Conservation (phyloP, 2,113 vertebrate species). For the Cryptomyrus ogoouensis region DNA sequence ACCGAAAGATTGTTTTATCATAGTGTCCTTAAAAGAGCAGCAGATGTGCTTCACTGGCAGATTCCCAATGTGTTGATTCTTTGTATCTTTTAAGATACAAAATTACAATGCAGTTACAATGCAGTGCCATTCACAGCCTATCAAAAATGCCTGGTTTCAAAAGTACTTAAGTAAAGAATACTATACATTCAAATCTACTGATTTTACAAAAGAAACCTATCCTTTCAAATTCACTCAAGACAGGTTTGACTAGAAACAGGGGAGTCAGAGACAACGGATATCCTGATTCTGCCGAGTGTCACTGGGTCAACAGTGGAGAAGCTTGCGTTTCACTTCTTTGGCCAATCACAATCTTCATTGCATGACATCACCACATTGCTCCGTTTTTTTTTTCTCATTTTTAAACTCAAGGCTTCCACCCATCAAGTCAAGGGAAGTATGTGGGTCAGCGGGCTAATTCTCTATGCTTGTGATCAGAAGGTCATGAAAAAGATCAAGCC, state of each 20-base stretch:
- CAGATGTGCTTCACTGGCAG: not conserved
- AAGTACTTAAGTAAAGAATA: not conserved
- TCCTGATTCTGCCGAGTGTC: not conserved
- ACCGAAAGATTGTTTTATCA: not conserved
- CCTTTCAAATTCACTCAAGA: not conserved
- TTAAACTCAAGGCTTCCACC: not conserved
- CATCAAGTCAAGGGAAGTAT: not conserved
- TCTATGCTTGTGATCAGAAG: not conserved
- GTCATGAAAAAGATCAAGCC: too few species aligned
- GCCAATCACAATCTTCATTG: not conserved
- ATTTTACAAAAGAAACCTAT: not conserved
- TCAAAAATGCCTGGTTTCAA: not conserved
- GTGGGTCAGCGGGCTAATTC: not conserved
- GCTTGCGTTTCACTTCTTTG: not conserved
- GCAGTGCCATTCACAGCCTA: not conserved
- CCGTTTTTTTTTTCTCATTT: too few species aligned
- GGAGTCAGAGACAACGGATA: not conserved
- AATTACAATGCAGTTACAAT: not conserved
- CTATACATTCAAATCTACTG: not conserved
- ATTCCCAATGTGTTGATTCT: not conserved
- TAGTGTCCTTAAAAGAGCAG: not conserved
- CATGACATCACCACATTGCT: not conserved
- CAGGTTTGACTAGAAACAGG: not conserved
- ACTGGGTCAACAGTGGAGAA: not conserved
- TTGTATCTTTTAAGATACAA: not conserved